Percentiles rank a stretch among this genome's conserved stretches.
phyloP scores from a whole-genome alignment of 2,113 vertebrate genomes.

The Alligator sinensis region DNA sequence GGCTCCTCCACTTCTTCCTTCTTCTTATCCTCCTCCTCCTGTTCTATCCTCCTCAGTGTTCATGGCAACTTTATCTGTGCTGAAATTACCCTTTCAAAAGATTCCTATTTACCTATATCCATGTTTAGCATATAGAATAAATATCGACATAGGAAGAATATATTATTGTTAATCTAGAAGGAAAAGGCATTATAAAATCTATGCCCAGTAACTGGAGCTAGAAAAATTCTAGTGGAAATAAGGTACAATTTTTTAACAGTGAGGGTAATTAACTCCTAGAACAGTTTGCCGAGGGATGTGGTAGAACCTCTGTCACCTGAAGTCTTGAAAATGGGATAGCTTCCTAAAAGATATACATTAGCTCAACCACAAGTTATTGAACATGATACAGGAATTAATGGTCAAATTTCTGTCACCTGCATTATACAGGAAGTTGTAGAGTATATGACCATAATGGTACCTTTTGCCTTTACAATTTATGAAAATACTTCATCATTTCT shows the following conservation, averaged over 20 bases:
- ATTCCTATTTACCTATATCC: background rate
- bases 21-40: too few species aligned
- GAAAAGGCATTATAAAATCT: background rate
- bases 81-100: background rate
- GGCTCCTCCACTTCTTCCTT: too few species aligned
- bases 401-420: background rate
- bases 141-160: background rate
- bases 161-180: background rate
- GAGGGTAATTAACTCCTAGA: background rate
- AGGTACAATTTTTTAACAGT: background rate
- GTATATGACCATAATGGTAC: background rate
- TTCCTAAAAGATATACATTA: background rate
- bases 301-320: background rate
- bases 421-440: background rate
- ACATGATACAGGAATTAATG: background rate
- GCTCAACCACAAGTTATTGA: background rate
- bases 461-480: background rate
- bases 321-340: background rate
- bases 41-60: background rate
- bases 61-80: background rate
- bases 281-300: background rate
- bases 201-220: background rate
- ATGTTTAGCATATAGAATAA: background rate
- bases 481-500: background rate
- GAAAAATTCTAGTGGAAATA: background rate